These are phyloP conservation scores for Thysanoteuthis rhombus DNA, from an alignment of 2,888 invertebrate genomes.

Conservation along the genomic window DNA sequence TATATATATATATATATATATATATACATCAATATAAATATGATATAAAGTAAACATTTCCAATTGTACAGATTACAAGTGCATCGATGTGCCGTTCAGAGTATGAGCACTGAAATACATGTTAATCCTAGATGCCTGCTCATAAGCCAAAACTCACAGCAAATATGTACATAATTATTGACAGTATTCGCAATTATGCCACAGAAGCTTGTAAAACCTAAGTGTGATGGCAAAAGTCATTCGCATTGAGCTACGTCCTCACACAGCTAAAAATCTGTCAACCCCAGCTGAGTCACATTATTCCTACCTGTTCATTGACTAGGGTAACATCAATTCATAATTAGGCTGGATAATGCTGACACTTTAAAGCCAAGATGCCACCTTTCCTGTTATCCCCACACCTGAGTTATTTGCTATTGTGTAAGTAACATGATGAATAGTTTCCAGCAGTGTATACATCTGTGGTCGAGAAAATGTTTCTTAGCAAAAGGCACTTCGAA, in stretches of 20 bases:
- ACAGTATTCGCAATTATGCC: not conserved
- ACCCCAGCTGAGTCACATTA: not conserved
- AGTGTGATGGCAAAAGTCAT: not conserved
- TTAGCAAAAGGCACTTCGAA: not conserved
- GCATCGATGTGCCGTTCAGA: no score
- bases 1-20: no score
- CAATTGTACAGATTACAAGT: not conserved
- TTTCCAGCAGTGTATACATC: not conserved
- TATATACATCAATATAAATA: no score
- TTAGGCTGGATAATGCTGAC: not conserved
- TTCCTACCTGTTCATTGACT: not conserved
- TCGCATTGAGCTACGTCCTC: not conserved
- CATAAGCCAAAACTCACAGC: not conserved
- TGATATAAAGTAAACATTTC: not conserved
- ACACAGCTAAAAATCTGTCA: not conserved
- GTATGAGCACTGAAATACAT: no score
- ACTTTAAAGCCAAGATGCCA: not conserved
- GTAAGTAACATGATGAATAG: not conserved
- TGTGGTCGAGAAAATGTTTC: not conserved
- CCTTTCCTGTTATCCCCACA: not conserved
- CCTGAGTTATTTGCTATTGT: not conserved
- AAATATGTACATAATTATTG: not conserved
- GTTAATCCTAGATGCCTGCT: not conserved
- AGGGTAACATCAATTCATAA: not conserved
- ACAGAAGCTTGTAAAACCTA: not conserved